Base-by-base conservation (phyloP, 2,113 vertebrate genomes). In the Nyctibius bracteatus region DNA sequence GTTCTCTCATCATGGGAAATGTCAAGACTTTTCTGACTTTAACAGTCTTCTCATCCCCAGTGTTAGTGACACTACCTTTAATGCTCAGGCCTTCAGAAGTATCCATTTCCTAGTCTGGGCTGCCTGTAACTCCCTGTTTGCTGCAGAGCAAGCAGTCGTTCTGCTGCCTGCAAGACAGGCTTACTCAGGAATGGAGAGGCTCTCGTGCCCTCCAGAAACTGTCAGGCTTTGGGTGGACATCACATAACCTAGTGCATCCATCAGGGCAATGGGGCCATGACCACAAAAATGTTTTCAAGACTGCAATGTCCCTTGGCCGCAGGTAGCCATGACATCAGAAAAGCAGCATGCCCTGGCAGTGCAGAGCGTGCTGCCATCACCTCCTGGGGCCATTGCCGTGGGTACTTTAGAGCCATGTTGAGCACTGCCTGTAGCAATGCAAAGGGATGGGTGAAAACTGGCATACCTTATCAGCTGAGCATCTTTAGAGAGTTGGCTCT, bases 141-240 rank as follows among this genome's bases (percentile, higher is more conserved):
- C 61, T 79, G 65, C 33, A 74, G 55, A 70, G 31, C 24, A 44
- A 68, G 39, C 39, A 77, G 73, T 43, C 0, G 0, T 61, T 39
- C 7, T 5, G 41, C 18, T 0, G 0, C 52, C 9, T 24, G 39
- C 17, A 30, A 35, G 33, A 57, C 57, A 58, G 33, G 57, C 43
- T 86, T 0, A 0, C 43, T 63, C 5, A 7, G 68, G 39, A 62
- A 23, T 1, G 6, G 59, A 44, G 73, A 46, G 31, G 47, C 7
- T 58, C 51, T 66, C 1, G 1, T 17, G 39, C 27, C 59, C 55
- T 85, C 55, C 65, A 44, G 59, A 30, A 88, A 30, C 15, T 5
- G 2, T 0, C 13, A 4, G 28, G 52, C 35, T 92, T 59, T 2
- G n/a, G 1, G 54, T 37, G 54, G 59, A 52, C 46, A 25, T 55